phyloP scores from a whole-genome alignment of 2,113 vertebrate species.

The Halichoerus grypus region DNA sequence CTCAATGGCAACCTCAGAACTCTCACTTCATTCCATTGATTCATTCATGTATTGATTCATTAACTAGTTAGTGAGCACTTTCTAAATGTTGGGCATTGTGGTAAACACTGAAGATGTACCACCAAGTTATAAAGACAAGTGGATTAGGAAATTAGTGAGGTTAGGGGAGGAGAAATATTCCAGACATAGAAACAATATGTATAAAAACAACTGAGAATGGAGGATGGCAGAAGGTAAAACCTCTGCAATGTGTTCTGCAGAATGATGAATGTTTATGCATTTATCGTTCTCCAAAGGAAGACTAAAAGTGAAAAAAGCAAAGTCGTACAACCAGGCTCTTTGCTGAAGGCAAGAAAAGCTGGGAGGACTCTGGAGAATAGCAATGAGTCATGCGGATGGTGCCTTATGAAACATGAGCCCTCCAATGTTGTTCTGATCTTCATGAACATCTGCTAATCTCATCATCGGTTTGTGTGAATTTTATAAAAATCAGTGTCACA shows the following conservation, averaged over 20 bases:
- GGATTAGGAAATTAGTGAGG: not conserved
- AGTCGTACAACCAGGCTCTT: not conserved
- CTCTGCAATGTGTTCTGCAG: fast-evolving
- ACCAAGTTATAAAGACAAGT: not conserved
- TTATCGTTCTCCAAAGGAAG: not conserved
- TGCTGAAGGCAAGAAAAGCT: not conserved
- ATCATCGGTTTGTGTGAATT: not conserved
- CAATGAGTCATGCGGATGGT: not conserved
- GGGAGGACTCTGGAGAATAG: not conserved
- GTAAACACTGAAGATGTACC: not conserved
- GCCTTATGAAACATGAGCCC: fast-evolving
- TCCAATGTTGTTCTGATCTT: not conserved
- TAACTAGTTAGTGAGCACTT: not conserved
- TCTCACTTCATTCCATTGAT: not conserved
- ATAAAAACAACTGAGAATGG: not conserved
- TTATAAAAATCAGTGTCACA: not conserved
- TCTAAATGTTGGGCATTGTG: not conserved
- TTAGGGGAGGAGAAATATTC: not conserved
- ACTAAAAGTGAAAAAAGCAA: not conserved
- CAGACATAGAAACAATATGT: not conserved
- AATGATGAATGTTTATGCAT: not conserved
- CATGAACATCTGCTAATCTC: not conserved
- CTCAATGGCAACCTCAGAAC: not conserved
- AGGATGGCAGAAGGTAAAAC: not conserved
- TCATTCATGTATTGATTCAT: not conserved